Conservation (phyloP, 2,888 invertebrate genomes). For the Plebejus anna region DNA sequence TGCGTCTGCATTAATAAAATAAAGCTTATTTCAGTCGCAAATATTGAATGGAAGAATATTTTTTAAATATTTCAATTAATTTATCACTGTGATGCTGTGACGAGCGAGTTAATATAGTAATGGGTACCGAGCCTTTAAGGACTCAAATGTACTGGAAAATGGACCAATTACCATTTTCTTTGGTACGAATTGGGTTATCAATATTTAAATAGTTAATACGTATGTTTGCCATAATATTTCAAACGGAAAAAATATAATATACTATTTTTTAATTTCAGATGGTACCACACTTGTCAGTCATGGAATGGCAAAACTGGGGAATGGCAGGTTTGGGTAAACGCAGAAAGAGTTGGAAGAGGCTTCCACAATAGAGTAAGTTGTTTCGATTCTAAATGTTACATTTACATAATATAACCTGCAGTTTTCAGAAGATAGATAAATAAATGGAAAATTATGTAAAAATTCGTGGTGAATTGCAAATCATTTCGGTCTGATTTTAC, state of each 20-base stretch:
- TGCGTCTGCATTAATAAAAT: background rate
- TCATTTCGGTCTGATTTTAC: background rate
- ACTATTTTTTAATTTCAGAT: slow-evolving; percentile 63
- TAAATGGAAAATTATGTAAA: background rate
- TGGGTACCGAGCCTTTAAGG: background rate
- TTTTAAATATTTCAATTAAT: slow-evolving; percentile 18
- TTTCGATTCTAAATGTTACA: background rate
- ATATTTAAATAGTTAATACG: background rate
- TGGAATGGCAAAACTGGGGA: slow-evolving; percentile 94
- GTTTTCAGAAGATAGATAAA: background rate
- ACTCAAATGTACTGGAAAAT: background rate
- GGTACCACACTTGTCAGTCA: slow-evolving; percentile 93
- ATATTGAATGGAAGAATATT: background rate
- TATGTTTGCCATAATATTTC: background rate
- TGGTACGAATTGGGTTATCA: background rate
- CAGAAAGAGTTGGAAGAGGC: slow-evolving; percentile 90
- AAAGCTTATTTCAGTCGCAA: background rate
- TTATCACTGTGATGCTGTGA: slow-evolving; percentile 6
- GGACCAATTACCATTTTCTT: background rate
- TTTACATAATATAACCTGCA: background rate
- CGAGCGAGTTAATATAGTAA: background rate
- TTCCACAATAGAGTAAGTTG: slow-evolving; percentile 89
- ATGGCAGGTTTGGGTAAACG: slow-evolving; percentile 94
- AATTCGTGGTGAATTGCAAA: slow-evolving; percentile 4
- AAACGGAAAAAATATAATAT: background rate